phyloP scores from a whole-genome alignment of 1,140 invertebrate genomes.

The Leguminivora glycinivorella region DNA sequence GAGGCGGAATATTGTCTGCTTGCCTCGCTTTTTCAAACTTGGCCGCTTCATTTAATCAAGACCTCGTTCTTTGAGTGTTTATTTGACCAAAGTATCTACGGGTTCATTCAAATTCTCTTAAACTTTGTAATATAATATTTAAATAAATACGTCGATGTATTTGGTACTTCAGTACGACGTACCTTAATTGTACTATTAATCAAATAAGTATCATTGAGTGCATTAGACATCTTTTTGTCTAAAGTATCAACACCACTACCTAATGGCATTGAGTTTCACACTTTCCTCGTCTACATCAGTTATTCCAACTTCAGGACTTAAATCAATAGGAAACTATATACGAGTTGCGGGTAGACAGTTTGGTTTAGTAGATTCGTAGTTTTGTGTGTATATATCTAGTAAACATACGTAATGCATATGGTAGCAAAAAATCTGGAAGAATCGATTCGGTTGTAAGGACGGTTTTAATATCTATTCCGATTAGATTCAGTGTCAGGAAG shows the following conservation, averaged over 20 bases:
- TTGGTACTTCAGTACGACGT: too few relatives aligned
- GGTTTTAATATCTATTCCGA: constrained; percentile 78
- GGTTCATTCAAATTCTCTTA: constrained; percentile 38
- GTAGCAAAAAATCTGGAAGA: constrained; percentile 35
- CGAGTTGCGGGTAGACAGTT: too few relatives aligned
- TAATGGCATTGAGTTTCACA: neutral
- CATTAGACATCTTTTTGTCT: too few relatives aligned
- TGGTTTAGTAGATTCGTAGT: neutral
- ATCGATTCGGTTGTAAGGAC: constrained; percentile 58
- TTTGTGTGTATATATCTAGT: neutral
- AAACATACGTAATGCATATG: neutral
- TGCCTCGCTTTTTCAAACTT: constrained; percentile 42
- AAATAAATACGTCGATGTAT: neutral
- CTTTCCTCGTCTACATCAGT: too few relatives aligned
- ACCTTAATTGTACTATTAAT: too few relatives aligned
- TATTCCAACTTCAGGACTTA: neutral
- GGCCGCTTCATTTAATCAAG: constrained; percentile 52
- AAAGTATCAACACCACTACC: neutral
- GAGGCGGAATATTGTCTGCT: constrained; percentile 41
- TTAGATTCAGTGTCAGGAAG: constrained; percentile 78
- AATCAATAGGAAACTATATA: neutral
- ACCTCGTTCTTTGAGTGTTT: constrained; percentile 48
- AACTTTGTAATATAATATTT: constrained; percentile 30
- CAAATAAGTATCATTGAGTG: too few relatives aligned
- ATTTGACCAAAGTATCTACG: constrained; percentile 48